A percentile compares a stretch with the other conserved stretches of the same genome.
Evolutionary conservation across 2,888 invertebrate genomes (phyloP).

Genomic region (Pristionchus exspectatus): DNA sequence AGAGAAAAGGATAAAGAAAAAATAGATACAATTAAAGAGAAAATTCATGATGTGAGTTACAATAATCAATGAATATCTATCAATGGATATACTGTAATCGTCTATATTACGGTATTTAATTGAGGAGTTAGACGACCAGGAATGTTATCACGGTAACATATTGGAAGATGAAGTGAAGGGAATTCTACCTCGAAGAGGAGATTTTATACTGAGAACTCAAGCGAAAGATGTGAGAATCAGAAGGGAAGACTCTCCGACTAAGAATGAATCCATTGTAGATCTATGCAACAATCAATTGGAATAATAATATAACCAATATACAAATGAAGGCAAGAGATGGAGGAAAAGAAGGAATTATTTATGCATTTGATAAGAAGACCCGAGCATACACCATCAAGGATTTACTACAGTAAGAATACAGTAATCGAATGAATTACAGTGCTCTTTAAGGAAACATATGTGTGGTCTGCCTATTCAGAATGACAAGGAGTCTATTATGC

Average conservation of each 20-base stretch:
- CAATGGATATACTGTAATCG: background rate
- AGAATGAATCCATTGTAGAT: background rate
- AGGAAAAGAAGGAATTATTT: background rate
- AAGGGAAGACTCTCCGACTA: background rate
- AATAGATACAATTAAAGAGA: background rate
- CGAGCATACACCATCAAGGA: background rate
- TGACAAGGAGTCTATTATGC: background rate
- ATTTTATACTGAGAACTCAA: background rate
- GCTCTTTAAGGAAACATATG: background rate
- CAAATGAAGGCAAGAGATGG: background rate
- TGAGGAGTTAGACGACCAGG: conserved; percentile 1
- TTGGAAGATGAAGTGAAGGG: conserved; percentile 1
- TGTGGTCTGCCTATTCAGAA: background rate
- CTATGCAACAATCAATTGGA: background rate
- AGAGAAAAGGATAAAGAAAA: background rate
- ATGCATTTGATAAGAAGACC: background rate
- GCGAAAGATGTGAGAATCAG: background rate
- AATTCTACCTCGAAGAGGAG: background rate
- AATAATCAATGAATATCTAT: too few species aligned
- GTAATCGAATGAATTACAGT: background rate
- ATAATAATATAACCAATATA: background rate
- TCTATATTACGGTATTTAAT: background rate
- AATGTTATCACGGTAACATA: background rate
- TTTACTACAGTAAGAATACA: background rate
- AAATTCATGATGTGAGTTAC: background rate